Base-by-base conservation (phyloP, 2,888 invertebrate species). In the Mythimna loreyi region DNA sequence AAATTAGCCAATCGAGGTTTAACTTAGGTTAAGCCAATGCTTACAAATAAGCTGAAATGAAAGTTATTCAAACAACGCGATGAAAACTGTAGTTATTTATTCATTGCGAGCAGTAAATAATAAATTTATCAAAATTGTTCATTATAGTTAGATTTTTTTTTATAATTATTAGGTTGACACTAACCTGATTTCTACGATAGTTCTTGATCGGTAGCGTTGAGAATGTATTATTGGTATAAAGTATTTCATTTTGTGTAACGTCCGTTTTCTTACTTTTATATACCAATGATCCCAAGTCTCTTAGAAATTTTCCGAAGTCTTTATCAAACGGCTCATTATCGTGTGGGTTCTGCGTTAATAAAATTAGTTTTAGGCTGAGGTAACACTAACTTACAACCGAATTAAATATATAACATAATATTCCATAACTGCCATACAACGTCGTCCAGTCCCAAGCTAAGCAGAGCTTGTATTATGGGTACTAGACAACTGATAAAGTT, bases 281-380 rank as follows among this genome's bases (percentile, higher is more conserved):
- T 21, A 92, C 87, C 69, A 81, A 80, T 23, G 87, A 80, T 68
- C 85, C 87, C 78, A 92, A 80, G 57, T 87, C 84, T 67, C 84
- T 84, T 4, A 92, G 75, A 50, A 92, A 90, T 28, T 75, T 83
- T 64, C 86, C 72, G 55, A 92, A 92, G 67, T 89, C 87, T 25
- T 72, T 80, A 19, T 91, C 84, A 30, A 87, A 81, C 30, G 65
- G 65, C 33, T 65, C 49, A 47, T 62, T 68, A 13, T 75, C 73
- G 11, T 63, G 62, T 60, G 25, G 43, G 9, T 28, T 74, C 75
- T 78, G 73, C 9, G n/a, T 63, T 3, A 73, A 56, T 68, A 55
- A 13, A 50, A 58, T 64, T 56, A 67, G 49, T 45, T 55, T 30
- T 19, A 57, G 13, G 9, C 30, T 55, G 7, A 50, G 8, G 4